Conservation (phyloP, 2,888 invertebrate species). For the Sphecodes monilicornis region DNA sequence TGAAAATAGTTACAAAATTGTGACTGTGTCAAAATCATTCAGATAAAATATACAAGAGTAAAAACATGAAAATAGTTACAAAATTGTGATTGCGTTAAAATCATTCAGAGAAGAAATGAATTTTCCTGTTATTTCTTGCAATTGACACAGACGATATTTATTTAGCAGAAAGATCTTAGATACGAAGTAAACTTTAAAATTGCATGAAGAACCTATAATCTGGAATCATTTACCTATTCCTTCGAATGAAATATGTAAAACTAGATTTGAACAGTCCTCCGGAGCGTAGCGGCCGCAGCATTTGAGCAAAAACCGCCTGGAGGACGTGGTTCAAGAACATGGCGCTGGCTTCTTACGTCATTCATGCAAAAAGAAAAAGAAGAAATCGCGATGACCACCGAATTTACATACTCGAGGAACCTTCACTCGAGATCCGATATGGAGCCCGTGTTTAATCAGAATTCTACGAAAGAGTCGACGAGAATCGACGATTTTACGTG, state of each 20-base stretch:
- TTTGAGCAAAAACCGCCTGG: not conserved
- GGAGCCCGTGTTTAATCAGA: not conserved
- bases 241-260: not conserved
- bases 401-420: conserved; percentile 15
- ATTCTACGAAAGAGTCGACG: not conserved
- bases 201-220: not conserved
- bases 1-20: no score
- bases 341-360: not conserved
- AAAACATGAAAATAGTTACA: no score
- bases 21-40: no score
- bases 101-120: not conserved
- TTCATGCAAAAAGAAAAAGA: not conserved
- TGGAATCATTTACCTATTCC: not conserved
- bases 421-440: not conserved
- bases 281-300: not conserved
- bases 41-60: no score
- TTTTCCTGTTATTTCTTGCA: not conserved
- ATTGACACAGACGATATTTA: not conserved
- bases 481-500: not conserved
- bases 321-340: not conserved
- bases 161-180: not conserved
- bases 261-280: no score
- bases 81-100: no score
- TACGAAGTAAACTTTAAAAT: not conserved
- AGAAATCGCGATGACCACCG: not conserved